These are phyloP conservation scores for Heliconius congener DNA, from an alignment of 1,140 invertebrate species.

Conservation along the genomic window DNA sequence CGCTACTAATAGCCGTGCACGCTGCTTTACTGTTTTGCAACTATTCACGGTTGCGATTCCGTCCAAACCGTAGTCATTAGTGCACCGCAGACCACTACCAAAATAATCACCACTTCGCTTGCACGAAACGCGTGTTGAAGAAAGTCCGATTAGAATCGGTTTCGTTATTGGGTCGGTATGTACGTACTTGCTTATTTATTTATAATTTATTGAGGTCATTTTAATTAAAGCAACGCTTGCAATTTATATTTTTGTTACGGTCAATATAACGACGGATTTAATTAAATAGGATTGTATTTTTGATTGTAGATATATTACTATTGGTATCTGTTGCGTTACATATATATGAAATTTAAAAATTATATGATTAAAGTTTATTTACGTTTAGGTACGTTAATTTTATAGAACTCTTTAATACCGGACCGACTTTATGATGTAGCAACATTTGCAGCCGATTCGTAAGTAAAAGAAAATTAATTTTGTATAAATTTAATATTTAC, in stretches of 20 bases:
- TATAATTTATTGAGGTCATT: conserved; percentile 18
- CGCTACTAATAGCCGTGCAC: conserved; percentile 8
- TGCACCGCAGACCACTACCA: conserved; percentile 17
- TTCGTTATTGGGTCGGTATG: conserved; percentile 32
- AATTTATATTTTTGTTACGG: not conserved
- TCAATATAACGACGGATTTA: not conserved
- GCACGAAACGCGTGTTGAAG: conserved; percentile 40
- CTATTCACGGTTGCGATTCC: conserved; percentile 54
- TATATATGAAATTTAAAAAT: too few relatives aligned
- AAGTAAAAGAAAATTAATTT: too few relatives aligned
- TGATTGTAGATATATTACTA: too few relatives aligned
- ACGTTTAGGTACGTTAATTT: too few relatives aligned
- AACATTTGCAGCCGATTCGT: too few relatives aligned
- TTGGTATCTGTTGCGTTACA: too few relatives aligned
- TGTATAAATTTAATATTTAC: too few relatives aligned
- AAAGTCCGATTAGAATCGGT: conserved; percentile 25
- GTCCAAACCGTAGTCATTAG: conserved; percentile 34
- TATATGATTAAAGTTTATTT: too few relatives aligned
- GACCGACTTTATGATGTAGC: too few relatives aligned
- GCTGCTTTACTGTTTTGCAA: conserved; percentile 47
- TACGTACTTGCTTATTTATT: conserved; percentile 14
- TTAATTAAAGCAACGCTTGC: not conserved
- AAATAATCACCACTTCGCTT: conserved; percentile 17
- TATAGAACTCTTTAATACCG: too few relatives aligned
- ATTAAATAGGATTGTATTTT: not conserved